phyloP scores from a whole-genome alignment of 2,113 vertebrate genomes.

The Apaloderma vittatum region DNA sequence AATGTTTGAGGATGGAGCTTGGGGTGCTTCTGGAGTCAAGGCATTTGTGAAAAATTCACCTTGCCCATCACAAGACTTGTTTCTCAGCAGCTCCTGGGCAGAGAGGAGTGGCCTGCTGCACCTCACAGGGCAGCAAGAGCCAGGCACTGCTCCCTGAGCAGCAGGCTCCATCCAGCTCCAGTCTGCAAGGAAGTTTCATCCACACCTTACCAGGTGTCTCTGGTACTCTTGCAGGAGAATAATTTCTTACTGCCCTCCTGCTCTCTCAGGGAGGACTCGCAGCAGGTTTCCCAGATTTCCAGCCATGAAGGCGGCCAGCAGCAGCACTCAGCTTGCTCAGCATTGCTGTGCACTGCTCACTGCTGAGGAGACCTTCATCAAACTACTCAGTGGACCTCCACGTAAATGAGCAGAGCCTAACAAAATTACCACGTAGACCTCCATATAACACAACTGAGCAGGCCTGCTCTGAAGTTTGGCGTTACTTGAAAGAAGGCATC shows the following conservation, averaged over 20 bases:
- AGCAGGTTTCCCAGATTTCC: neutral
- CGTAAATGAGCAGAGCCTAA: neutral
- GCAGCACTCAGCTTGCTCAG: neutral
- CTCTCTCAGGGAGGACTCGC: neutral
- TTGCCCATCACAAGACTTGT: neutral
- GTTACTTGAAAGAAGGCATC: neutral
- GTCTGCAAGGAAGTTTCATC: neutral
- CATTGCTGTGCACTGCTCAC: neutral
- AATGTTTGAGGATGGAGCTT: neutral
- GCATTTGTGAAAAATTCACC: neutral
- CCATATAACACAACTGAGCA: neutral
- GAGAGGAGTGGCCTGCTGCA: neutral
- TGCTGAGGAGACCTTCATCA: neutral
- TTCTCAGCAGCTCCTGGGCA: neutral
- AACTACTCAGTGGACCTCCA: neutral
- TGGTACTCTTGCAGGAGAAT: neutral
- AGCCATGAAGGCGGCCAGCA: neutral
- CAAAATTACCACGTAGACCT: neutral
- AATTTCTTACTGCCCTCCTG: fast-evolving
- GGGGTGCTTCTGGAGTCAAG: neutral
- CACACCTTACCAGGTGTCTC: neutral
- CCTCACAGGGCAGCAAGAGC: fast-evolving
- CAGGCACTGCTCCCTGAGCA: neutral
- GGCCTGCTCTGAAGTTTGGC: neutral
- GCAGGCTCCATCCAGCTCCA: neutral